Evolutionary conservation across 2,797 vertebrate species (phyloP).

Genomic region (Neostethus bicornis): DNA sequence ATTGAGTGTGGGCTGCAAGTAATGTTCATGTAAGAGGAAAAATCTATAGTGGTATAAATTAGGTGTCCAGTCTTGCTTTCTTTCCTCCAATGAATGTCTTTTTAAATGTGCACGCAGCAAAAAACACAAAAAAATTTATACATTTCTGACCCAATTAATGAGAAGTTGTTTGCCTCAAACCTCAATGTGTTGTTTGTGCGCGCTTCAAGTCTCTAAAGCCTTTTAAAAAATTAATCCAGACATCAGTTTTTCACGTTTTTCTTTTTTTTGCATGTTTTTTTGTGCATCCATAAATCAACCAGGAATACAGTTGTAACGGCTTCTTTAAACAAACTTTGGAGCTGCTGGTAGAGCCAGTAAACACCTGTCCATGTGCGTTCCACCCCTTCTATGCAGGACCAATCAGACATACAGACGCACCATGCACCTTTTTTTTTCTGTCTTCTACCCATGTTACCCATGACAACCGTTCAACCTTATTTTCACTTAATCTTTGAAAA

Average conservation of each 20-base stretch:
- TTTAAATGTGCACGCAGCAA: slow-evolving; percentile 22
- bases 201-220: slow-evolving; percentile 19
- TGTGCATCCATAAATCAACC: slow-evolving; percentile 37
- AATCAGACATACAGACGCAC: no score
- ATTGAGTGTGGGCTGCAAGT: slow-evolving; percentile 12
- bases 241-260: slow-evolving; percentile 26
- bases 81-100: slow-evolving; percentile 5
- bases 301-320: no score
- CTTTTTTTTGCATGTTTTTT: slow-evolving; percentile 17
- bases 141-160: background rate
- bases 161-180: background rate
- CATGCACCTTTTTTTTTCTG: no score
- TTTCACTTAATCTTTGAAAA: no score
- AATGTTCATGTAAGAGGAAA: slow-evolving; percentile 32
- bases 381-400: no score
- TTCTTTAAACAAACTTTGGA: no score
- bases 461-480: slow-evolving; percentile 27
- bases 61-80: slow-evolving; percentile 43
- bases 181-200: background rate
- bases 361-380: no score
- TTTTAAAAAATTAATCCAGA: slow-evolving; percentile 2
- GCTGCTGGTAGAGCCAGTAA: no score
- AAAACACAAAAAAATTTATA: slow-evolving; percentile 21
- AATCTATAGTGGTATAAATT: slow-evolving; percentile 46
- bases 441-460: no score